A percentile compares a stretch with the other conserved stretches of the same genome.
These are phyloP conservation scores for Notodonta dromedarius DNA, from an alignment of 2,888 invertebrate genomes.

Conservation along the genomic window DNA sequence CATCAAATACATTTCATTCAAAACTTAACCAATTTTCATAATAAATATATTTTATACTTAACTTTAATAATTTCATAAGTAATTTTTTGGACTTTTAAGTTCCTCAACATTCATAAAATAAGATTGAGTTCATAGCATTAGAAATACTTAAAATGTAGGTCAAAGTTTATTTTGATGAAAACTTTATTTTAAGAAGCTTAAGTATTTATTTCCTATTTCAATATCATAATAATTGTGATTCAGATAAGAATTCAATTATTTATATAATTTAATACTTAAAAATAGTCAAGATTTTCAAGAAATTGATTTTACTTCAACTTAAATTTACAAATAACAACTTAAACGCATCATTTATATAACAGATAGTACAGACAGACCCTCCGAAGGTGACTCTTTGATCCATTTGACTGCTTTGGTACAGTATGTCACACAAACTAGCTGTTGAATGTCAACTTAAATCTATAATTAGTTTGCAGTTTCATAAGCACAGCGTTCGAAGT, in stretches of 20 bases:
- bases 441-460: not conserved
- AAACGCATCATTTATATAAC: no score
- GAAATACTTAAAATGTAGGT: slow-evolving; percentile 7
- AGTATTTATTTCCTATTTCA: slow-evolving; percentile 5
- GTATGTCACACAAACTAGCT: not conserved
- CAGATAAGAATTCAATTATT: no score
- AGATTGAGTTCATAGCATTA: slow-evolving; percentile 2
- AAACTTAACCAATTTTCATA: slow-evolving; percentile 6
- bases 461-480: slow-evolving; percentile 11
- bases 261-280: no score
- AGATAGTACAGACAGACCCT: not conserved
- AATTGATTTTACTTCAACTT: no score
- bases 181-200: not conserved
- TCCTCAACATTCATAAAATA: slow-evolving; percentile 11
- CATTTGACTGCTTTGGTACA: not conserved
- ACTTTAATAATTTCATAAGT: slow-evolving; percentile 20
- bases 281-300: no score
- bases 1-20: slow-evolving; percentile 7
- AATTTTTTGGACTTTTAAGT: slow-evolving; percentile 16
- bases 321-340: no score
- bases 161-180: slow-evolving; percentile 10
- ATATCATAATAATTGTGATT: not conserved
- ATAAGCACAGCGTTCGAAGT: slow-evolving; percentile 28
- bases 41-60: slow-evolving; percentile 19
- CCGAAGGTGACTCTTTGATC: slow-evolving; percentile 1